Evolutionary conservation across 2,888 invertebrate species (phyloP).

Genomic region (Meganola albula): DNA sequence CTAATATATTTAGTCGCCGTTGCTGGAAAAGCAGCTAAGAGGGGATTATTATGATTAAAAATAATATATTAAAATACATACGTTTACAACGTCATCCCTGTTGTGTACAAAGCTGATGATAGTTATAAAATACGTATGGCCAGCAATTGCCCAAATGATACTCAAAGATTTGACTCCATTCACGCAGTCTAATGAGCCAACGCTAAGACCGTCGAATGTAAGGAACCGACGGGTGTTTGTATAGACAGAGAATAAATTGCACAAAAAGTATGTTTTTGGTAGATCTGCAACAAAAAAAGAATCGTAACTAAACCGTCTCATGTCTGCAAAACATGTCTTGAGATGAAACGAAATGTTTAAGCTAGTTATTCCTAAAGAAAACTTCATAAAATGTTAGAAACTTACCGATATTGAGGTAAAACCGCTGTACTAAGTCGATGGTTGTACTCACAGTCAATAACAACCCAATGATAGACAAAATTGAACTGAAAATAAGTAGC

Average conservation of each 20-base stretch:
- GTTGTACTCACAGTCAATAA: slow-evolving; percentile 37
- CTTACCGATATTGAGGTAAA: slow-evolving; percentile 37
- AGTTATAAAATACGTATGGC: slow-evolving; percentile 49
- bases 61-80: too few species aligned
- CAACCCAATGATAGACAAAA: slow-evolving; percentile 41
- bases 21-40: too few species aligned
- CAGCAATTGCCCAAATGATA: slow-evolving; percentile 66
- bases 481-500: slow-evolving; percentile 42
- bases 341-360: too few species aligned
- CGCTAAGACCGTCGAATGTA: slow-evolving; percentile 37
- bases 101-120: slow-evolving; percentile 41
- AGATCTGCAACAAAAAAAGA: too few species aligned
- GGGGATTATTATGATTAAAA: too few species aligned
- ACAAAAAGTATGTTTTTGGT: slow-evolving; percentile 26
- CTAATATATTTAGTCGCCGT: too few species aligned
- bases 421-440: slow-evolving; percentile 39
- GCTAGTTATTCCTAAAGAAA: too few species aligned
- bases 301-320: too few species aligned
- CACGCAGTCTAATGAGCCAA: slow-evolving; percentile 56
- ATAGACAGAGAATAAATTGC: slow-evolving; percentile 50
- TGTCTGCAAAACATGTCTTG: too few species aligned
- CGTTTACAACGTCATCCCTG: slow-evolving; percentile 19
- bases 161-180: slow-evolving; percentile 62
- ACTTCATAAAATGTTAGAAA: too few species aligned
- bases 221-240: slow-evolving; percentile 57